Conservation (phyloP, 2,888 invertebrate genomes). For the Gymnosoma rotundatum region DNA sequence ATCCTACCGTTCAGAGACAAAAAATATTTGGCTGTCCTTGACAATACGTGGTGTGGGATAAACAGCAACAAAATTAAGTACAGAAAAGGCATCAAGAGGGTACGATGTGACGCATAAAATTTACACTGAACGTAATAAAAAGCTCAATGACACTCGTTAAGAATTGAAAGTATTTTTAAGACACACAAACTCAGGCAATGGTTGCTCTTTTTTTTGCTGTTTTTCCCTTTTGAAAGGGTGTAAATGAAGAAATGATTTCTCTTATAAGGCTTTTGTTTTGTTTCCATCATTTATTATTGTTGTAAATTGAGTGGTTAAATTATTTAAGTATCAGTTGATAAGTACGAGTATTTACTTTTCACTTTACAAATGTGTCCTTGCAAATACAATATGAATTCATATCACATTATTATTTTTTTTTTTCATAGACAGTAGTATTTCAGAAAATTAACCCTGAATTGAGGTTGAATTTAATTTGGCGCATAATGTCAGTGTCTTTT, state of each 20-base stretch:
- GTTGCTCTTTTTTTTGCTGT: slow-evolving; percentile 2
- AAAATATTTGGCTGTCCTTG: slow-evolving; percentile 64
- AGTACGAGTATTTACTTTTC: slow-evolving; percentile 25
- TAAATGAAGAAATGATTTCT: slow-evolving; percentile 80
- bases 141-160: slow-evolving; percentile 79
- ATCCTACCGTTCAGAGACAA: not conserved
- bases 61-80: slow-evolving; percentile 33
- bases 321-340: slow-evolving; percentile 73
- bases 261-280: slow-evolving; percentile 45
- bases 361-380: slow-evolving; percentile 30
- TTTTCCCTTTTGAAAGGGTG: slow-evolving; percentile 73
- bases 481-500: slow-evolving; percentile 75
- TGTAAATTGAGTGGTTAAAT: slow-evolving; percentile 77
- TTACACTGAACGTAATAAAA: slow-evolving; percentile 81
- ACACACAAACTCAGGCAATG: slow-evolving; percentile 20
- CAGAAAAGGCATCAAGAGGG: slow-evolving; percentile 54
- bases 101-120: slow-evolving; percentile 76
- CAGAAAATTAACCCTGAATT: slow-evolving; percentile 82
- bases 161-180: slow-evolving; percentile 56
- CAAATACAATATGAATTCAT: slow-evolving; percentile 50
- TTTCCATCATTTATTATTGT: slow-evolving; percentile 53
- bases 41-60: slow-evolving; percentile 52
- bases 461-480: slow-evolving; percentile 83
- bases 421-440: slow-evolving; percentile 53
- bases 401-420: slow-evolving; percentile 70